Conservation (phyloP, 2,797 vertebrate genomes). For the Halcyon smyrnensis region DNA sequence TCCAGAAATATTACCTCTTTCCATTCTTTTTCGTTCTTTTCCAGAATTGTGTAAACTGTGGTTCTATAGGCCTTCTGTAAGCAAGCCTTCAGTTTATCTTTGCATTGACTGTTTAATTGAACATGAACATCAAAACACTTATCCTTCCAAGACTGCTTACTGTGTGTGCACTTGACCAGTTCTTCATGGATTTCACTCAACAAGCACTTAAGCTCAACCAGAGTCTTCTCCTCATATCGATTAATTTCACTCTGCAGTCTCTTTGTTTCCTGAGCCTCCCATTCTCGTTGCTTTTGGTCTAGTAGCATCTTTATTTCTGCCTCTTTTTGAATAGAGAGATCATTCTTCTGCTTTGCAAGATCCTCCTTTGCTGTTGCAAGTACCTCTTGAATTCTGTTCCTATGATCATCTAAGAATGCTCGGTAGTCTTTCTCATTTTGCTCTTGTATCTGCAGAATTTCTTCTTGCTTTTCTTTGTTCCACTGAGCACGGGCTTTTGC, state of each 20-base stretch:
- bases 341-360: slow-evolving; percentile 78
- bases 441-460: slow-evolving; percentile 83
- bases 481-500: slow-evolving; percentile 86
- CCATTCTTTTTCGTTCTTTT: slow-evolving; percentile 81
- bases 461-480: slow-evolving; percentile 91
- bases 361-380: slow-evolving; percentile 82
- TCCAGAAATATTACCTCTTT: slow-evolving; percentile 80
- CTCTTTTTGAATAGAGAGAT: slow-evolving; percentile 85
- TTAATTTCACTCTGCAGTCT: slow-evolving; percentile 68
- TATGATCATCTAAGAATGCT: slow-evolving; percentile 85
- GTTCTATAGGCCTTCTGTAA: slow-evolving; percentile 81
- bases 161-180: slow-evolving; percentile 34
- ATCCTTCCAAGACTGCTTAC: slow-evolving; percentile 39
- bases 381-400: slow-evolving; percentile 79
- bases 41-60: slow-evolving; percentile 70
- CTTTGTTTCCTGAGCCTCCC: slow-evolving; percentile 78
- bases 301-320: slow-evolving; percentile 80
- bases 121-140: background rate
- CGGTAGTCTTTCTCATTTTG: slow-evolving; percentile 84
- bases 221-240: slow-evolving; percentile 77
- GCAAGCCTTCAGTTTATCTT: slow-evolving; percentile 77
- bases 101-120: slow-evolving; percentile 36
- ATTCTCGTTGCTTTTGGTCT: slow-evolving; percentile 80
- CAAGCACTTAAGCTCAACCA: slow-evolving; percentile 78
- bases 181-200: slow-evolving; percentile 81